Evolutionary conservation across 2,113 vertebrate species (phyloP), one percentile per base, ranked within the genome.

Genomic region (Seriola dumerili): DNA sequence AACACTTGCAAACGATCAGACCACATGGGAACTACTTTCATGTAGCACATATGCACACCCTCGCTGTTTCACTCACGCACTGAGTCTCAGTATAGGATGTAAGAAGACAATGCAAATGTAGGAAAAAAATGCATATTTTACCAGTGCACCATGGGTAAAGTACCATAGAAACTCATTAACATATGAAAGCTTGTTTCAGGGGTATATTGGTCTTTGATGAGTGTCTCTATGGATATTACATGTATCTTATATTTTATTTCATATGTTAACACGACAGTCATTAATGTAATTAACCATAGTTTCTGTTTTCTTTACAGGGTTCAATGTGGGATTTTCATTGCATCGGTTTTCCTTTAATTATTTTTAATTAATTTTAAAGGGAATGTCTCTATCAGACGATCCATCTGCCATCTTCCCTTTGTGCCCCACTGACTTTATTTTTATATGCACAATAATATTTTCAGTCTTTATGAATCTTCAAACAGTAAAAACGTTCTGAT

Each of bases 391-490:
- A 55, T 81, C 80, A 61, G 44, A 32, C 1, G 2, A 69, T 59
- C 25, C 40, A 63, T 81, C 34, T 59, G 44, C 54, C 12, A 16
- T 85, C 63, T 65, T 19, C 36, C 69, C 59, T 69, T 59, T 54
- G 40, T 78, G 73, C 61, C 48, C 50, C n/a, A 4, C 52, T 65
- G 70, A 8, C 64, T 85, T 57, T 78, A 54, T 74, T 79, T 76
- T 79, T 61, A 81, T 70, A 82, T 69, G 72, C 78, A 61, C 78
- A 23, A 78, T 82, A 57, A 72, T 57, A 72, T 23, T 80, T 71
- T 76, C 32, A 64, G 2, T 63, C 57, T 29, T 79, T 61, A 68
- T 72, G 65, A 68, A 34, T 63, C 48, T 67, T 61, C 32, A 62
- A 25, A 42, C 69, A 71, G 25, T 46, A 63, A 44, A 32, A 85